phyloP scores from a whole-genome alignment of 2,797 vertebrate species.

The Chromobotia macracanthus region DNA sequence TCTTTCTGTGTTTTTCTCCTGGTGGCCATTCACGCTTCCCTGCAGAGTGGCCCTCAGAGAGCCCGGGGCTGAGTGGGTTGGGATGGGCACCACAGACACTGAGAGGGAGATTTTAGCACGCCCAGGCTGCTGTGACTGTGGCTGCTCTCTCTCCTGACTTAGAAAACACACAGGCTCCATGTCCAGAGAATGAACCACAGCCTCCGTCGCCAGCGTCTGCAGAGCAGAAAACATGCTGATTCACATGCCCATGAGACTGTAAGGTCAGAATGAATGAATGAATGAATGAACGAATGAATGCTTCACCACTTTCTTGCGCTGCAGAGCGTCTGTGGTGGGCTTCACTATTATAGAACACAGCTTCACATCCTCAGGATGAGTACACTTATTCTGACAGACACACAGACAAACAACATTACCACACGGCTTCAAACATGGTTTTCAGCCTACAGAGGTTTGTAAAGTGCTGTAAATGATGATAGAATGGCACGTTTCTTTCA shows the following conservation, averaged over 20 bases:
- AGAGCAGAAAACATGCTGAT: constrained; percentile 21
- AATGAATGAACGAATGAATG: background rate
- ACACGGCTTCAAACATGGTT: background rate
- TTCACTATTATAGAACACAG: constrained; percentile 76
- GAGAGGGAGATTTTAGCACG: constrained; percentile 70
- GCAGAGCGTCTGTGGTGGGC: constrained; percentile 66
- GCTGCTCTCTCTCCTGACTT: constrained; percentile 54
- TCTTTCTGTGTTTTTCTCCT: constrained; percentile 63
- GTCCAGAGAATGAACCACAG: constrained; percentile 72
- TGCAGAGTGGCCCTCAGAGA: constrained; percentile 68
- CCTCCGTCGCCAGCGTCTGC: constrained; percentile 78
- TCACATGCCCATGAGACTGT: background rate
- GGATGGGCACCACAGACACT: constrained; percentile 70
- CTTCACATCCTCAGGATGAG: constrained; percentile 81
- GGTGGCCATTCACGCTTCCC: constrained; percentile 67
- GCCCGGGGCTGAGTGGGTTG: constrained; percentile 62
- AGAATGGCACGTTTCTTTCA: too few species aligned
- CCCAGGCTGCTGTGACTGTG: constrained; percentile 50
- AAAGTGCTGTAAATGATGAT: too few species aligned
- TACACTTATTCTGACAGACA: constrained; percentile 75
- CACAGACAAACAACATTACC: background rate
- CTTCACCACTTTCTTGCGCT: constrained; percentile 78
- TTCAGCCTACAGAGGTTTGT: too few species aligned
- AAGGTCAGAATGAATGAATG: background rate
- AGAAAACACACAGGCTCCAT: constrained; percentile 72